phyloP scores from a whole-genome alignment of 2,113 vertebrate genomes.

The Thinocorus orbignyianus region DNA sequence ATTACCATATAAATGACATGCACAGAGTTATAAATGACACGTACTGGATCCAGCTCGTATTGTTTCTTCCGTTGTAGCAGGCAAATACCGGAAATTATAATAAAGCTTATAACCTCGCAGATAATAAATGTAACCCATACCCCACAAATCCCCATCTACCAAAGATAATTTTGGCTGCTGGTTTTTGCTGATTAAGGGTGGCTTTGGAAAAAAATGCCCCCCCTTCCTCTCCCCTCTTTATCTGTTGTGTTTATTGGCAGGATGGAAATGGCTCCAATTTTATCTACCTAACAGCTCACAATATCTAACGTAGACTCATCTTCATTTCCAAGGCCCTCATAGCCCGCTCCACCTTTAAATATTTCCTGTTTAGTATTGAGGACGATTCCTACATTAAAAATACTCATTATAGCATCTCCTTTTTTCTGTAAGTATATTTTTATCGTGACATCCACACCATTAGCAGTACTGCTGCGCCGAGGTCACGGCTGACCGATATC shows the following conservation, averaged over 20 bases:
- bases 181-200: constrained; percentile 45
- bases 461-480: neutral
- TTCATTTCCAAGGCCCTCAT: neutral
- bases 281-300: neutral
- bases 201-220: neutral
- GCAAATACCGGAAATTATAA: constrained; percentile 49
- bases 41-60: neutral
- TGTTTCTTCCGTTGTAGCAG: neutral
- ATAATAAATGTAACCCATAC: constrained; percentile 51
- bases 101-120: constrained; percentile 29
- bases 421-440: neutral
- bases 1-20: constrained; percentile 34
- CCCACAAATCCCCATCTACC: constrained; percentile 33
- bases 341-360: neutral
- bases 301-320: neutral
- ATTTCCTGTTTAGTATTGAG: neutral
- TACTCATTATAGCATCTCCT: neutral
- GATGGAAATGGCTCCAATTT: constrained; percentile 10
- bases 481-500: neutral
- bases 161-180: constrained; percentile 46
- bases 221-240: neutral
- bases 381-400: neutral
- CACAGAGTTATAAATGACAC: neutral
- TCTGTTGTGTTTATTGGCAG: constrained; percentile 8
- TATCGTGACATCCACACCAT: fast-evolving